A percentile compares a stretch with the other conserved stretches of the same genome.
Conservation (phyloP, 1,140 invertebrate species). For the Onthophagus taurus region DNA sequence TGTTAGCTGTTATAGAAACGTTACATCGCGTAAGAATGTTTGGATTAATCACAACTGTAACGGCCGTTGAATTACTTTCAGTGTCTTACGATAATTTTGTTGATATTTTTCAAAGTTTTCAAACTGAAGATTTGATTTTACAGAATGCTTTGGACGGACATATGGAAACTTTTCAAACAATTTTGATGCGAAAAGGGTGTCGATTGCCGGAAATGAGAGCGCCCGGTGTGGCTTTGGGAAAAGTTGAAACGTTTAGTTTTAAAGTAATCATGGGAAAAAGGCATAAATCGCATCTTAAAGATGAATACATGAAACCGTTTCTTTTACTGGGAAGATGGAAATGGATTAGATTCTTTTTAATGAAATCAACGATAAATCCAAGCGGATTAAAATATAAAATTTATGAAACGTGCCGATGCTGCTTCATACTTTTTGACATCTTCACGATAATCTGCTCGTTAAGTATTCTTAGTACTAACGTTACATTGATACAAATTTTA, state of each 20-base stretch:
- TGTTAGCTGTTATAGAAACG: slow-evolving; percentile 16
- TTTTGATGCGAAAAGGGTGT: slow-evolving; percentile 7
- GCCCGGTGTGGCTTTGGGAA: not conserved
- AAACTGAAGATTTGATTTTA: slow-evolving; percentile 1
- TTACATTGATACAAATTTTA: not conserved
- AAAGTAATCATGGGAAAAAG: not conserved
- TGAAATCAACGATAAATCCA: slow-evolving; percentile 14
- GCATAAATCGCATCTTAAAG: not conserved
- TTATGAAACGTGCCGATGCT: slow-evolving; percentile 15
- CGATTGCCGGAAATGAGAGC: slow-evolving; percentile 7
- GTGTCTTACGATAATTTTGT: slow-evolving; percentile 13
- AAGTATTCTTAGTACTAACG: not conserved
- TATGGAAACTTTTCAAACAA: slow-evolving; percentile 1
- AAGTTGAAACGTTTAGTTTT: slow-evolving; percentile 1
- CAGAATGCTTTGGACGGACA: slow-evolving; percentile 5
- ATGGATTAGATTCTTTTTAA: slow-evolving; percentile 1
- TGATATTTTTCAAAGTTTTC: slow-evolving; percentile 9
- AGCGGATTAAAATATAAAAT: slow-evolving; percentile 2
- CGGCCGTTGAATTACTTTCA: slow-evolving; percentile 14
- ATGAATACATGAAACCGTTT: not conserved
- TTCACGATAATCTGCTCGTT: not conserved
- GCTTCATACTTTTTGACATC: slow-evolving; percentile 16
- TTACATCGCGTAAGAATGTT: slow-evolving; percentile 15
- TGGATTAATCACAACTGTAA: slow-evolving; percentile 12
- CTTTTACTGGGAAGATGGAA: slow-evolving; percentile 1